Percentiles rank a stretch among this genome's conserved stretches.
phyloP scores from a whole-genome alignment of 2,888 invertebrate species.

The Eremobia ochroleuca region DNA sequence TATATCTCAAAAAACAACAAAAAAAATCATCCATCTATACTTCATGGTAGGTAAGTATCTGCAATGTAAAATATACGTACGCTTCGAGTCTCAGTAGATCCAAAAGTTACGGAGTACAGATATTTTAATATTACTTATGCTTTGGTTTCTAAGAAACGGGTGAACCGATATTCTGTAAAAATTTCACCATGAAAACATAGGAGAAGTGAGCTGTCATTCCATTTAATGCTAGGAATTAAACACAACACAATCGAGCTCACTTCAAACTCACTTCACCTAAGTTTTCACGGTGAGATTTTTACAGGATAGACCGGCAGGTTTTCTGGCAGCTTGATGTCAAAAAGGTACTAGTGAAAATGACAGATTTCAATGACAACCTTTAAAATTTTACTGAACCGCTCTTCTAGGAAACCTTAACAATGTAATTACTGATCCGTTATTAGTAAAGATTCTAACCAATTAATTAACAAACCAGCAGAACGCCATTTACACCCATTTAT shows the following conservation, averaged over 20 bases:
- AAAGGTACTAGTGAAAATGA: background rate
- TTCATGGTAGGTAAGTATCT: no score
- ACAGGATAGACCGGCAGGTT: no score
- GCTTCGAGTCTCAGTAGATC: background rate
- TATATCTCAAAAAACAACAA: no score
- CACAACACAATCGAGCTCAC: background rate
- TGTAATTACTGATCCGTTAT: constrained; percentile 11
- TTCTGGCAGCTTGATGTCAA: background rate
- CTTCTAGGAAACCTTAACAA: background rate
- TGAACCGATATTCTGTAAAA: no score
- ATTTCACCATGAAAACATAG: no score
- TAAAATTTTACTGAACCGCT: background rate
- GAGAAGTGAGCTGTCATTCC: no score
- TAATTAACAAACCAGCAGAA: constrained; percentile 35
- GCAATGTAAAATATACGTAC: background rate
- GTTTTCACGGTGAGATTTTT: no score
- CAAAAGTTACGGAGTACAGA: background rate
- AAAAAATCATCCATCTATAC: no score
- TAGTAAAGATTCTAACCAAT: constrained; percentile 31
- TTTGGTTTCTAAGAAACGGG: no score
- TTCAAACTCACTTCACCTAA: no score
- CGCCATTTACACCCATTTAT: constrained; percentile 33
- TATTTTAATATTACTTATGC: background rate
- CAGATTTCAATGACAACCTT: background rate
- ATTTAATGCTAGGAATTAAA: no score